Conservation (phyloP, 2,797 vertebrate species). For the Meriones psammophilus region DNA sequence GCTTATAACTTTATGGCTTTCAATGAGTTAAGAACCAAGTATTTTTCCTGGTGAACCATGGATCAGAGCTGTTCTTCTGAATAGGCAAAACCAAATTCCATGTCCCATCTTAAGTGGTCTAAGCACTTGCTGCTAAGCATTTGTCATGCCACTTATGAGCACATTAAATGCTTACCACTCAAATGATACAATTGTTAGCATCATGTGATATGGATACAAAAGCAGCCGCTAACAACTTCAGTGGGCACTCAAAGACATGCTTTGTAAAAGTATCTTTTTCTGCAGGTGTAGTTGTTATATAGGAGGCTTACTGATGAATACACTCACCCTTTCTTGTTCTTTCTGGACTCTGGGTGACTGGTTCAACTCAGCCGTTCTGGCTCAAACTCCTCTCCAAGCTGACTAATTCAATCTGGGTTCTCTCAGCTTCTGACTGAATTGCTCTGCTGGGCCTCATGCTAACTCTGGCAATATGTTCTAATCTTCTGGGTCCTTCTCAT, state of each 20-base stretch:
- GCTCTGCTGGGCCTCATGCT: too few relatives aligned
- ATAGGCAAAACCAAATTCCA: slow-evolving; percentile 41
- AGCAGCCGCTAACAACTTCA: slow-evolving; percentile 1
- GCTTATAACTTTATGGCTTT: slow-evolving; percentile 41
- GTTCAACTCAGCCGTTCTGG: too few relatives aligned
- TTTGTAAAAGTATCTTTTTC: background rate
- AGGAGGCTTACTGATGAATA: too few relatives aligned
- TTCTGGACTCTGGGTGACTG: too few relatives aligned
- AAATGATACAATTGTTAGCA: background rate
- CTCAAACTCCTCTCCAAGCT: too few relatives aligned
- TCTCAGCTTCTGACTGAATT: too few relatives aligned
- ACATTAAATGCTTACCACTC: background rate
- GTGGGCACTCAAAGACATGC: background rate
- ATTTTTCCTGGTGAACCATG: slow-evolving; percentile 18
- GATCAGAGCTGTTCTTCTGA: slow-evolving; percentile 8
- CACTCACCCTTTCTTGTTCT: too few relatives aligned
- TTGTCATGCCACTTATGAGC: slow-evolving; percentile 15
- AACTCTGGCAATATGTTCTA: too few relatives aligned
- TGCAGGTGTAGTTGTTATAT: too few relatives aligned
- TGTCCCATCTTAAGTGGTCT: background rate
- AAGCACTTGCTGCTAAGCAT: slow-evolving; percentile 55
- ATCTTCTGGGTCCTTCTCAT: too few relatives aligned
- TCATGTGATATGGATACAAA: background rate
- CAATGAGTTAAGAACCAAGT: slow-evolving; percentile 12
- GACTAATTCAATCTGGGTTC: too few relatives aligned